Base-by-base conservation (phyloP, 2,888 invertebrate species). In the Geophilus truncorum region DNA sequence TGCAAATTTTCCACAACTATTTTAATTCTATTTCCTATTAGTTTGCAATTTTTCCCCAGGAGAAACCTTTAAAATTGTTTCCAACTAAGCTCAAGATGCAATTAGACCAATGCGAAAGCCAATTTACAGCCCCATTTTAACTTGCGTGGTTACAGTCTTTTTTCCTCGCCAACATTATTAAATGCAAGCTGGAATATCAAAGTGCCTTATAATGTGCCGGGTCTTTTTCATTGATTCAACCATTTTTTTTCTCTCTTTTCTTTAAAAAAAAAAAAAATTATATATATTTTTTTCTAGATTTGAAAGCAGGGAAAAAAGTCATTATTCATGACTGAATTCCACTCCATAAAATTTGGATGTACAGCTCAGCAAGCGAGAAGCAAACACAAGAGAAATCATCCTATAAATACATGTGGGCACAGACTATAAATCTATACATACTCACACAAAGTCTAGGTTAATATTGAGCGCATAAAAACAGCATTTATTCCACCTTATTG, bases 241-340 rank as follows among this genome's bases (percentile, higher is more conserved):
- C 7, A 9, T 25, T 70, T 70, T 70, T 70, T 70, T 25, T 6
- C n/a, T 70, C 15, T 70, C 6, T 15, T 15, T 2, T 12, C 21
- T 34, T 12, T 9, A 36, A n/a, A n/a, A 32, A 12, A 32, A 77
- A 77, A 77, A 77, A 32, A 32, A n/a, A n/a, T n/a, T n/a, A n/a
- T n/a, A n/a, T n/a, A n/a, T n/a, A n/a, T n/a, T n/a, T n/a, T n/a
- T n/a, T n/a, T n/a, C n/a, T n/a, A n/a, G n/a, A n/a, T n/a, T n/a
- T n/a, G n/a, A n/a, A n/a, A n/a, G n/a, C n/a, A n/a, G n/a, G n/a
- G n/a, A n/a, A n/a, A 36, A 32, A 23, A 77, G 36, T 36, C 77
- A 77, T 77, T 77, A 77, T 77, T 77, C 77, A 77, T 77, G 34
- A 77, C 77, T 77, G 34, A 77, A 77, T 77, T 77, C 77, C 77